Conservation (phyloP, 1,140 invertebrate genomes). For the Plodia interpunctella region DNA sequence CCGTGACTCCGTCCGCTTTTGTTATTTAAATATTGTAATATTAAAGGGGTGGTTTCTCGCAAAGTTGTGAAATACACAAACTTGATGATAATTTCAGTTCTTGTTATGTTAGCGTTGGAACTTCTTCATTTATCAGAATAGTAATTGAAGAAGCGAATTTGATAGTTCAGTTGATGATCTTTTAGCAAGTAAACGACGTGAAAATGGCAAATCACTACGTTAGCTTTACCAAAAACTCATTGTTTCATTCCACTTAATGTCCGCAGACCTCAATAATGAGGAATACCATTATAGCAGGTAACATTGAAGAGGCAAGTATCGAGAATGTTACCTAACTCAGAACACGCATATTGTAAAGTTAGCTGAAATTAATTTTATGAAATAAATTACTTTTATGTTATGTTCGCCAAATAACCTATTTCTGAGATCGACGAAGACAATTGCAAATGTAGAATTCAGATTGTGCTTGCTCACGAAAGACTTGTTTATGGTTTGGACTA, state of each 20-base stretch:
- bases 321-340: too few relatives aligned
- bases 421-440: neutral
- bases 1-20: neutral
- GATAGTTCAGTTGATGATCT: too few relatives aligned
- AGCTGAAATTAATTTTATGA: neutral
- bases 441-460: neutral
- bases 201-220: too few relatives aligned
- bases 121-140: neutral
- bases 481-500: neutral
- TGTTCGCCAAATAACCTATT: neutral
- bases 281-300: too few relatives aligned
- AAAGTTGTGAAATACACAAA: neutral
- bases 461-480: neutral
- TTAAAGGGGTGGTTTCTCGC: neutral
- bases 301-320: too few relatives aligned
- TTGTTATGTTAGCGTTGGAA: neutral
- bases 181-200: too few relatives aligned
- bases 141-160: neutral
- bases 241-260: too few relatives aligned
- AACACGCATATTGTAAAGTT: neutral
- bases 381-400: neutral
- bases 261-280: too few relatives aligned
- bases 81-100: neutral
- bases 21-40: conserved; percentile 1
- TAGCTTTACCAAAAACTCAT: too few relatives aligned